Conservation (phyloP, 1,140 invertebrate genomes). For the Drosophila willistoni region DNA sequence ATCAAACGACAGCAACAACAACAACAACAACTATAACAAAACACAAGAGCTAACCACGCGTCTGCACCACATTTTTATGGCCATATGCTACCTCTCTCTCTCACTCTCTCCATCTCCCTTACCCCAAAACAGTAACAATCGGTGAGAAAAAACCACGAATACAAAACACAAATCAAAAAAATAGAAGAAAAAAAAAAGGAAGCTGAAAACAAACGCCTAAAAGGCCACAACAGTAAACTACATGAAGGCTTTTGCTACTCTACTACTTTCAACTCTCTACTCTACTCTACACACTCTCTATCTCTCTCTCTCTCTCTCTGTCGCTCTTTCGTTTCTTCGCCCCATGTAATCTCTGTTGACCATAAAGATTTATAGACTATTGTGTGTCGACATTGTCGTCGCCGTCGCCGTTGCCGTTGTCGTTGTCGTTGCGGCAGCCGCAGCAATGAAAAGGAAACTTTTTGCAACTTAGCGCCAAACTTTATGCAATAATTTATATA, state of each 20-base stretch:
- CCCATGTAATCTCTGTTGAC: slow-evolving; percentile 81
- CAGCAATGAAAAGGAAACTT: slow-evolving; percentile 77
- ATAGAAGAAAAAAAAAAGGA: slow-evolving; percentile 47
- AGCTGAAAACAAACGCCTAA: slow-evolving; percentile 59
- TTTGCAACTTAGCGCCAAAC: slow-evolving; percentile 82
- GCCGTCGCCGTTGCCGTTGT: slow-evolving; percentile 14
- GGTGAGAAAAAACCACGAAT: slow-evolving; percentile 49
- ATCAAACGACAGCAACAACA: slow-evolving; percentile 45
- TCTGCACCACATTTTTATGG: slow-evolving; percentile 75
- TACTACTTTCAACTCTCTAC: slow-evolving; percentile 21
- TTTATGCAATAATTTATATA: slow-evolving; percentile 83
- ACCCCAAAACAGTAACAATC: slow-evolving; percentile 34
- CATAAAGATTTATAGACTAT: slow-evolving; percentile 82
- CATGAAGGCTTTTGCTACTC: slow-evolving; percentile 50
- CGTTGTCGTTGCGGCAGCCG: slow-evolving; percentile 26
- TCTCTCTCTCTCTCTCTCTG: slow-evolving; percentile 22
- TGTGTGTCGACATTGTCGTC: slow-evolving; percentile 66
- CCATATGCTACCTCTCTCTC: slow-evolving; percentile 57
- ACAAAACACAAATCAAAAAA: slow-evolving; percentile 74
- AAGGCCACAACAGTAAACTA: slow-evolving; percentile 72
- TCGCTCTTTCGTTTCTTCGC: slow-evolving; percentile 15
- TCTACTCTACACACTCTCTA: neutral
- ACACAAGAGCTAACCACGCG: slow-evolving; percentile 33
- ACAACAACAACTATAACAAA: too few relatives aligned
- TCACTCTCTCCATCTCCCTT: neutral